Evolutionary conservation across 2,113 vertebrate genomes (phyloP), one percentile per base, ranked within the genome.

Genomic region (Leptodactylus fuscus): DNA sequence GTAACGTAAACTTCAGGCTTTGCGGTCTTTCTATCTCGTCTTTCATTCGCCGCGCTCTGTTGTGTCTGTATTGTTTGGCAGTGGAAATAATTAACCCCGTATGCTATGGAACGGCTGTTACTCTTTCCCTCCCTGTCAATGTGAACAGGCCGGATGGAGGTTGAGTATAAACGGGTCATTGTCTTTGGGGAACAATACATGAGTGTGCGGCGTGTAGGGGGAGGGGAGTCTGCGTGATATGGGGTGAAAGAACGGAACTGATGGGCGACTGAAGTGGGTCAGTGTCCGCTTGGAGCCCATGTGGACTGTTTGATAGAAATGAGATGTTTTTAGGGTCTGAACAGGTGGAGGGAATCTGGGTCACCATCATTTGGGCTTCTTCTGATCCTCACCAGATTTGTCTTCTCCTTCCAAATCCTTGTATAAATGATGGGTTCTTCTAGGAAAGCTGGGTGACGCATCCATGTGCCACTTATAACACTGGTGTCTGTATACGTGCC

Each of bases 111-210:
- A 53, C 34, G 32, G 2, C 83, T 51, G 60, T 70, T 53, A 58
- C 62, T 62, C 60, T 46, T 44, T 62, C 83, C 73, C 27, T 75
- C 51, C 55, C 29, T 85, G 73, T 38, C 83, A 85, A 22, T 1
- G 46, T 34, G 4, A 34, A 79, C 70, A n/a, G 83, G 46, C 75
- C 55, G 38, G 38, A 49, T 51, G 83, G 62, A 85, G 51, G 44
- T 49, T 79, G 75, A 80, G 49, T 70, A 85, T 79, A 85, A 79
- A 79, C 22, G 60, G 75, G 48, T 44, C 83, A 85, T 85, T 85
- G 83, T 85, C 83, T 38, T 58, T 22, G 27, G n/a, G 27, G 73
- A 51, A 78, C 71, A 87, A 77, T 71, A 75, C 85, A 22, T 89
- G 0, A 58, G 0, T 84, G 83, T 70, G 5, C 22, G 13, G 7